These are phyloP conservation scores for Parnassius glacialis DNA, from an alignment of 2,888 invertebrate species.

Conservation along the genomic window DNA sequence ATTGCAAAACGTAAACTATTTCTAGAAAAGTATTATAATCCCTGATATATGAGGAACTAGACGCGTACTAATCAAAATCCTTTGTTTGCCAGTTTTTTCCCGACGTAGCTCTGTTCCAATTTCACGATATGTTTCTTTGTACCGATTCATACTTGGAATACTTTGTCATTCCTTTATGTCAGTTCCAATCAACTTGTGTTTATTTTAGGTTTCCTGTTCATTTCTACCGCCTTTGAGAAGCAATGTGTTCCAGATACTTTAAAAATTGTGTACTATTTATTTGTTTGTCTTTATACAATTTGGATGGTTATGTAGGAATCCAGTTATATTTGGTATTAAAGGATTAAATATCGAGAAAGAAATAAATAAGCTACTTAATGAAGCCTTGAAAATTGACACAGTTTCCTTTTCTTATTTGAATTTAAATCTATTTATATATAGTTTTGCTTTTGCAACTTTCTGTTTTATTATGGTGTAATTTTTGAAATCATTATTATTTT, in stretches of 20 bases:
- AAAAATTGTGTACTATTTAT: not conserved
- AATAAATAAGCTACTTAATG: no score
- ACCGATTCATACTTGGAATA: constrained; percentile 4
- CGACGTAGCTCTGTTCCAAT: constrained; percentile 11
- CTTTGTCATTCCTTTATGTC: constrained; percentile 16
- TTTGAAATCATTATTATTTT: no score
- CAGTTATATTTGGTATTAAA: no score
- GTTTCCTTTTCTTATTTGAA: no score
- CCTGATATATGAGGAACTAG: constrained; percentile 21
- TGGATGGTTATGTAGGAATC: no score
- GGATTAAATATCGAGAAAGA: no score
- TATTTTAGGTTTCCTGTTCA: constrained; percentile 18
- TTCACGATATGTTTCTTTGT: constrained; percentile 17
- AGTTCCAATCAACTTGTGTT: constrained; percentile 21
- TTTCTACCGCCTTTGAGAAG: constrained; percentile 6
- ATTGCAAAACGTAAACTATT: not conserved
- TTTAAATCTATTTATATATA: no score
- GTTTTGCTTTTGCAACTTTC: no score
- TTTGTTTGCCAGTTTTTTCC: constrained; percentile 16
- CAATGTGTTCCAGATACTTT: not conserved
- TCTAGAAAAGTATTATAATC: constrained; percentile 5
- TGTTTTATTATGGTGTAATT: no score
- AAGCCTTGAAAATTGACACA: no score
- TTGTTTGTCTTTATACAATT: not conserved
- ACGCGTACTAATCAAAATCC: constrained; percentile 24